phyloP scores from a whole-genome alignment of 2,113 vertebrate genomes.

The Jaculus jaculus region DNA sequence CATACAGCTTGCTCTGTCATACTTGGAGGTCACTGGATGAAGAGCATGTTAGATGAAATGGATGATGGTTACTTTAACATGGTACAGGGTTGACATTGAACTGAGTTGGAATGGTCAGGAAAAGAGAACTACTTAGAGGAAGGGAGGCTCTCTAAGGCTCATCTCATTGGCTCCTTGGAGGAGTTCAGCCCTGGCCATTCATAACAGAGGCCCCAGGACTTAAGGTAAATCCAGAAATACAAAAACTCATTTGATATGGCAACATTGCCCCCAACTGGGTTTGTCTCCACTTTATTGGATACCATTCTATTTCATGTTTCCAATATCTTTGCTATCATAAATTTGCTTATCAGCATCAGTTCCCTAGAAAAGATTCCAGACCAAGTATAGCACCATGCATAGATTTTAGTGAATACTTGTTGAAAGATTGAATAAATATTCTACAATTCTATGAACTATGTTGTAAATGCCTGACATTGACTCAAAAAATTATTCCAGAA shows the following conservation, averaged over 20 bases:
- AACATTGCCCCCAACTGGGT: too few species aligned
- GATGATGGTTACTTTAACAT: not conserved
- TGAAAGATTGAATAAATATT: not conserved
- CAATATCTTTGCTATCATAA: not conserved
- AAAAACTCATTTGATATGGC: not conserved
- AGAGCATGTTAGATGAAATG: not conserved
- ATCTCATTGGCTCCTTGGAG: not conserved
- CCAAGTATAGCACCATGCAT: not conserved
- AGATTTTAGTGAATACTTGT: not conserved
- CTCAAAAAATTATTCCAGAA: not conserved
- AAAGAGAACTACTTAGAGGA: not conserved
- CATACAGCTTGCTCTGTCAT: not conserved
- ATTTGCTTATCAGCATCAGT: not conserved
- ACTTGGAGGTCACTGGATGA: not conserved
- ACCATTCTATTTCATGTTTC: not conserved
- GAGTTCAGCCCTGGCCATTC: not conserved
- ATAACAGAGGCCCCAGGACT: not conserved
- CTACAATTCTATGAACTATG: not conserved
- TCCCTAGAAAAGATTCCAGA: not conserved
- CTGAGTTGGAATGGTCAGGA: not conserved
- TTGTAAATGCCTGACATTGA: not conserved
- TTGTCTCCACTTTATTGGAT: too few species aligned
- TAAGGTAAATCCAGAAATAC: not conserved
- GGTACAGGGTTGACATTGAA: not conserved
- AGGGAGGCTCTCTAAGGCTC: not conserved